Evolutionary conservation across 1,140 invertebrate species (phyloP).

Genomic region (Odontomachus brunneus): DNA sequence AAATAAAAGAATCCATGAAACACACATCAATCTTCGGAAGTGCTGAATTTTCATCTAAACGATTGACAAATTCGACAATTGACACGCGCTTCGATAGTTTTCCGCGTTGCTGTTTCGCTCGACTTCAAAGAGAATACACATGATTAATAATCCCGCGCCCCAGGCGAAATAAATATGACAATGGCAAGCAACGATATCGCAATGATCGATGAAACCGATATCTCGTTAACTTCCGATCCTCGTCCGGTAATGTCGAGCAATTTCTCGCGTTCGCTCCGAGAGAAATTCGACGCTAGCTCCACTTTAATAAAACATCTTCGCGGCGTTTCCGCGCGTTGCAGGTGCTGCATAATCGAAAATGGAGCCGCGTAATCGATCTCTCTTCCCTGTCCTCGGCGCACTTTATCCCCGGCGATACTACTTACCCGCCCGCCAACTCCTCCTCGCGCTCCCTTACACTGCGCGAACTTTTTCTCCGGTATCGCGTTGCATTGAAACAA

Average conservation of each 20-base stretch:
- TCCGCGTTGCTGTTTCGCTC: neutral
- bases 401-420: slow-evolving; percentile 47
- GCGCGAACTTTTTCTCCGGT: slow-evolving; percentile 48
- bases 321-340: slow-evolving; percentile 38
- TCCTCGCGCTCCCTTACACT: neutral
- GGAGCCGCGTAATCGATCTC: slow-evolving; percentile 54
- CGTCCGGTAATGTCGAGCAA: slow-evolving; percentile 43
- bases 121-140: slow-evolving; percentile 1
- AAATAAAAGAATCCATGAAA: neutral
- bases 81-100: neutral
- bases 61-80: neutral
- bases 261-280: slow-evolving; percentile 23
- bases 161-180: neutral
- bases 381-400: slow-evolving; percentile 5
- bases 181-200: neutral
- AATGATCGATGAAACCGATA: slow-evolving; percentile 23
- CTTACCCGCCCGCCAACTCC: neutral
- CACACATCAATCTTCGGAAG: neutral
- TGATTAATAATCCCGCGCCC: neutral
- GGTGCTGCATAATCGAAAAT: slow-evolving; percentile 59
- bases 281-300: slow-evolving; percentile 25
- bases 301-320: slow-evolving; percentile 56
- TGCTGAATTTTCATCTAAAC: neutral
- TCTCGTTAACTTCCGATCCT: slow-evolving; percentile 43
- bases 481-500: slow-evolving; percentile 55